These are phyloP conservation scores for Synanthedon formicaeformis DNA, from an alignment of 2,888 invertebrate genomes.

Conservation along the genomic window DNA sequence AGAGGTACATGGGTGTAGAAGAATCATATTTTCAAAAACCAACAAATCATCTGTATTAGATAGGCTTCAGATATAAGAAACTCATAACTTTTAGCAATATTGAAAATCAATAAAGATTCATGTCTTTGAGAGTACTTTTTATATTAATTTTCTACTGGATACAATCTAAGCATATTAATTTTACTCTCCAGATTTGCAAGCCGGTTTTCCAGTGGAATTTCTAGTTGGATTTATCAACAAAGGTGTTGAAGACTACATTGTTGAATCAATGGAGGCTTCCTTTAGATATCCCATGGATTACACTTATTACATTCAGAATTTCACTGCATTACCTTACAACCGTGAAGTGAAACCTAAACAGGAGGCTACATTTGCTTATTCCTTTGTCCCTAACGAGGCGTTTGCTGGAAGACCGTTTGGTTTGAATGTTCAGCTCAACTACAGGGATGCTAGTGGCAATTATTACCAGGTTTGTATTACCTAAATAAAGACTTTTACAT, in stretches of 20 bases:
- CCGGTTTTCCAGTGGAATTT: constrained; percentile 93
- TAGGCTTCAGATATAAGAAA: no score
- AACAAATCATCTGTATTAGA: no score
- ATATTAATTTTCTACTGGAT: no score
- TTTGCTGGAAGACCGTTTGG: constrained; percentile 98
- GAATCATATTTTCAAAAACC: no score
- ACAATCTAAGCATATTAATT: no score
- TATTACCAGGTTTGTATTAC: constrained; percentile 64
- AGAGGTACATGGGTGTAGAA: no score
- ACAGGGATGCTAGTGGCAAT: constrained; percentile 80
- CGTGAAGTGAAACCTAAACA: constrained; percentile 89
- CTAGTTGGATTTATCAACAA: constrained; percentile 97
- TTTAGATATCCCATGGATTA: constrained; percentile 99
- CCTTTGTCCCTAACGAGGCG: constrained; percentile 95
- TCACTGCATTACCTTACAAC: constrained; percentile 90
- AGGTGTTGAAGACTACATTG: constrained; percentile 88
- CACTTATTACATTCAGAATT: constrained; percentile 98
- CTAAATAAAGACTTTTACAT: not conserved
- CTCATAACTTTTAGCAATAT: no score
- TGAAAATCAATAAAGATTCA: no score
- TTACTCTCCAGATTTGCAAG: constrained; percentile 80
- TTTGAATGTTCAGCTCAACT: constrained; percentile 90
- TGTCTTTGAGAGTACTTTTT: no score
- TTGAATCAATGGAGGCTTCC: constrained; percentile 96
- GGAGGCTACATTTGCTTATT: constrained; percentile 95